Percentiles rank a stretch among this genome's conserved stretches.
These are phyloP conservation scores for Cariama cristata DNA, from an alignment of 2,113 vertebrate genomes.

Conservation along the genomic window DNA sequence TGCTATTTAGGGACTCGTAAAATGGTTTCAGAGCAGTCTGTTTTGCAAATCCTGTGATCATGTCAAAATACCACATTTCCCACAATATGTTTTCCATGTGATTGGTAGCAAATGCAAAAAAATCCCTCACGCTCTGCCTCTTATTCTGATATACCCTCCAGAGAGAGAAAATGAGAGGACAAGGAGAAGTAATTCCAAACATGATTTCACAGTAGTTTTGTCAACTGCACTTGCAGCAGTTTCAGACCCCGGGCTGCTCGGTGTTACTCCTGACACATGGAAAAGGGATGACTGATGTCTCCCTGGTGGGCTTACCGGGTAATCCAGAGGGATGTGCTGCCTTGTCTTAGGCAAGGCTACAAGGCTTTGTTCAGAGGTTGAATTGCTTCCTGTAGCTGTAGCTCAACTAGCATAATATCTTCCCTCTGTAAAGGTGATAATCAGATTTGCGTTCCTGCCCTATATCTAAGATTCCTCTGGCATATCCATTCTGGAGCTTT, in stretches of 20 bases:
- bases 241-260: not conserved
- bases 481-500: not conserved
- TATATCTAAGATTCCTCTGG: not conserved
- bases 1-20: conserved; percentile 42
- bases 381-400: not conserved
- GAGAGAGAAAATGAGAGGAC: not conserved
- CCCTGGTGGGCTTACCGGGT: not conserved
- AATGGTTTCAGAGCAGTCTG: conserved; percentile 48
- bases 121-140: not conserved
- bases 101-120: not conserved
- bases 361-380: not conserved
- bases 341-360: not conserved
- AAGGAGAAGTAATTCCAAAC: not conserved
- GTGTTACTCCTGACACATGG: not conserved
- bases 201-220: conserved; percentile 15
- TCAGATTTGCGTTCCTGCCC: not conserved
- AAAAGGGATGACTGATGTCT: not conserved
- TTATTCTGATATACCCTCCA: not conserved
- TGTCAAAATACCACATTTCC: not conserved
- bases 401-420: not conserved
- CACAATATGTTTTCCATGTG: conserved; percentile 9
- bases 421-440: not conserved
- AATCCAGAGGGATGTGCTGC: not conserved
- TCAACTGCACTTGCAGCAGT: not conserved
- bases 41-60: not conserved